Percentiles rank a stretch among this genome's conserved stretches.
phyloP scores from a whole-genome alignment of 2,113 vertebrate genomes.

The Peromyscus leucopus region DNA sequence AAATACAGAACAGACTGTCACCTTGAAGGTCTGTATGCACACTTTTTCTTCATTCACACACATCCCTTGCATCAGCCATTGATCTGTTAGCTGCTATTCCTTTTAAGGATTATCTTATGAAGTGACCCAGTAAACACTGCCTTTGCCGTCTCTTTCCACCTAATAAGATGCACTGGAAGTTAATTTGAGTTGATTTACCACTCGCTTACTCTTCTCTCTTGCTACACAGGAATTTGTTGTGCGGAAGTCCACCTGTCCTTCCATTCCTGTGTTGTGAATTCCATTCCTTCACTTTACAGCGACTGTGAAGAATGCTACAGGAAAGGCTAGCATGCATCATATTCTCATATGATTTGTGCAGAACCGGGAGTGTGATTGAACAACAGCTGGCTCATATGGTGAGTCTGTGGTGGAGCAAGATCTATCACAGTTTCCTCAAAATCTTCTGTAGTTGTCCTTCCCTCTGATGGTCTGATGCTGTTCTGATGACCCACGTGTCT shows the following conservation, averaged over 20 bases:
- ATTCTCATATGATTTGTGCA: background rate
- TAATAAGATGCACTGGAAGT: background rate
- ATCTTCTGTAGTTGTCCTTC: background rate
- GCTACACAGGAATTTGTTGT: background rate
- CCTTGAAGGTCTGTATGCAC: background rate
- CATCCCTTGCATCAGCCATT: background rate
- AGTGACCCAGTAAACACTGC: background rate
- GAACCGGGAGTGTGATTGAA: background rate
- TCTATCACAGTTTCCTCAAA: background rate
- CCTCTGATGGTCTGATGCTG: background rate
- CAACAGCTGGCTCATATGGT: background rate
- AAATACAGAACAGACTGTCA: background rate
- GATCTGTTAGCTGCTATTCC: background rate
- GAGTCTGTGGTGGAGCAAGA: background rate
- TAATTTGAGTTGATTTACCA: background rate
- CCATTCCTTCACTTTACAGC: background rate
- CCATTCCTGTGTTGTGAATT: background rate
- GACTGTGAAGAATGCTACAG: background rate
- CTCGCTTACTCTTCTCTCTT: background rate
- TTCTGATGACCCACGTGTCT: background rate
- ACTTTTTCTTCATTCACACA: background rate
- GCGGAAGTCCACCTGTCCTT: background rate
- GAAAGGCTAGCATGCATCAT: background rate
- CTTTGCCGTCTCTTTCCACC: background rate
- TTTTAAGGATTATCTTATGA: background rate